phyloP scores from a whole-genome alignment of 2,113 vertebrate species.

The Rhizomys pruinosus region DNA sequence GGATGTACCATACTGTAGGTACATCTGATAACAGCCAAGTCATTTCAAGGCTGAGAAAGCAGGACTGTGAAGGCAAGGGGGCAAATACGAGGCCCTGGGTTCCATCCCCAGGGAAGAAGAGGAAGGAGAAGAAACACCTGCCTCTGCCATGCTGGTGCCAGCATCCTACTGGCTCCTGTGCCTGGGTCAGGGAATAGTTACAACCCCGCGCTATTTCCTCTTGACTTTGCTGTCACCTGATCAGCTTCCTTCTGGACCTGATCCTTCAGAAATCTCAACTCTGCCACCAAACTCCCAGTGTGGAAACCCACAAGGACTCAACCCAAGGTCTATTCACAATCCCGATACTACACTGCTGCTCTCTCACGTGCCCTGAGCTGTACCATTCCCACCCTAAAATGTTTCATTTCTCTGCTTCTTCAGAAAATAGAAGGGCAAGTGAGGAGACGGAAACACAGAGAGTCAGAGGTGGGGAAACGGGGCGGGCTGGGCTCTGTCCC shows the following conservation, averaged over 20 bases:
- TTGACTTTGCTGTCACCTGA: background rate
- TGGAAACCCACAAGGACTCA: background rate
- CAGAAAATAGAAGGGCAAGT: background rate
- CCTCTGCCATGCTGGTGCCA: background rate
- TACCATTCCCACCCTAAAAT: background rate
- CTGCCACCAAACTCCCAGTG: background rate
- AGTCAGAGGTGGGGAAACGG: background rate
- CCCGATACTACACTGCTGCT: background rate
- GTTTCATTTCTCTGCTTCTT: background rate
- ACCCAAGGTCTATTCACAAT: background rate
- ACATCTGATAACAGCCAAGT: background rate
- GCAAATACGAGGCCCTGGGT: background rate
- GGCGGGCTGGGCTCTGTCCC: background rate
- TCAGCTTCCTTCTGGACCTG: background rate
- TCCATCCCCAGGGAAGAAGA: background rate
- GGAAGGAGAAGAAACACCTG: background rate
- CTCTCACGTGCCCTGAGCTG: background rate
- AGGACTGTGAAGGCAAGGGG: background rate
- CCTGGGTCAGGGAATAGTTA: background rate
- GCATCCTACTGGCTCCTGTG: background rate
- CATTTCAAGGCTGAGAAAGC: background rate
- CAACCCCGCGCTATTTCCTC: background rate
- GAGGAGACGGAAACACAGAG: background rate
- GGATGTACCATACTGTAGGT: background rate
- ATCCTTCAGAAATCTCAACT: background rate